phyloP scores from a whole-genome alignment of 37 sponge, comb jelly and placozoan species.

The Sycon ciliatum region DNA sequence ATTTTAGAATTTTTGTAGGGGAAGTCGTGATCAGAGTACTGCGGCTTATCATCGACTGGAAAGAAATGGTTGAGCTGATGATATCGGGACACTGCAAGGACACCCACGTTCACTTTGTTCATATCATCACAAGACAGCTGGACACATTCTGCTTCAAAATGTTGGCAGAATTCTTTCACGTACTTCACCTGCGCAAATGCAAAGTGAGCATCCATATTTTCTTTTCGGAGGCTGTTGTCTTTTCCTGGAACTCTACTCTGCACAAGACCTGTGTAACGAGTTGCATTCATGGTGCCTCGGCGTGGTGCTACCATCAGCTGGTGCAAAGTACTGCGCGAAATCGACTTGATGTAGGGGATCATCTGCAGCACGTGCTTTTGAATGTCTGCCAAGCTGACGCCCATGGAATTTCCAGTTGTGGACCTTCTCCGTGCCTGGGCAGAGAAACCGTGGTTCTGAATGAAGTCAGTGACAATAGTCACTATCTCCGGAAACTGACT shows the following conservation, averaged over 20 bases:
- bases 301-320: slow-evolving; percentile 13
- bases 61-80: slow-evolving; percentile 21
- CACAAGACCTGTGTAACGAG: slow-evolving; percentile 17
- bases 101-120: slow-evolving; percentile 29
- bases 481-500: not conserved
- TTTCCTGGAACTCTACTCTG: slow-evolving; percentile 16
- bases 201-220: not conserved
- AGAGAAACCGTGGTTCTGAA: slow-evolving; percentile 17
- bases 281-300: not conserved
- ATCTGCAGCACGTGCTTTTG: slow-evolving; percentile 9
- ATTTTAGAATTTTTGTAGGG: slow-evolving; percentile 14
- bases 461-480: not conserved
- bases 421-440: slow-evolving; percentile 15
- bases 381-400: slow-evolving; percentile 17
- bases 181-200: slow-evolving; percentile 14
- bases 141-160: slow-evolving; percentile 11
- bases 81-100: slow-evolving; percentile 24
- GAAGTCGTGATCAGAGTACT: slow-evolving; percentile 27
- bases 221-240: not conserved
- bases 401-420: not conserved
- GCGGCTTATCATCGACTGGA: slow-evolving; percentile 14
- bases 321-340: not conserved
- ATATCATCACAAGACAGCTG: slow-evolving; percentile 29
- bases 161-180: not conserved
- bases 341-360: slow-evolving; percentile 15